Percentiles rank a stretch among this genome's conserved stretches.
Evolutionary conservation across 2,113 vertebrate species (phyloP).

Genomic region (Diphyllodes magnificus): DNA sequence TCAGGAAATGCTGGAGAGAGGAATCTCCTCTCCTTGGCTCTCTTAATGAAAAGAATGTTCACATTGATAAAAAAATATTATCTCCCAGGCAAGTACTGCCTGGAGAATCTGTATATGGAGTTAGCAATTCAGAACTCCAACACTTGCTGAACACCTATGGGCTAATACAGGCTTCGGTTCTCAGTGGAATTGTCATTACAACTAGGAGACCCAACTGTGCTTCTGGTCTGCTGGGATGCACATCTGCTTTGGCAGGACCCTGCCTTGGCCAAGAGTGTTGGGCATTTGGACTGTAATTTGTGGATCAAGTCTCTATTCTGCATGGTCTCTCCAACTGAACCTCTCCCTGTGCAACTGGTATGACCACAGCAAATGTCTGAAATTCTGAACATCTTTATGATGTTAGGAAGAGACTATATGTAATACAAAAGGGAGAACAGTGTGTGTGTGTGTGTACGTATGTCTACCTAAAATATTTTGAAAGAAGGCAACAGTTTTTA

Average conservation of each 20-base stretch:
- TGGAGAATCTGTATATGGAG: not conserved
- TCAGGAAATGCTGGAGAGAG: not conserved
- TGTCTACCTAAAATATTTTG: not conserved
- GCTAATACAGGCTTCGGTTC: not conserved
- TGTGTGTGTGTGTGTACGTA: fast-evolving
- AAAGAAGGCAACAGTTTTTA: not conserved
- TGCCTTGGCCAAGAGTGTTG: not conserved
- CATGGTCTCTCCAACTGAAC: not conserved
- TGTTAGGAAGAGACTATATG: not conserved
- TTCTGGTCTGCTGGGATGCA: not conserved
- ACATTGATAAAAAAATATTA: not conserved
- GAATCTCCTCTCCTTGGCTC: not conserved
- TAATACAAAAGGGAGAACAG: not conserved
- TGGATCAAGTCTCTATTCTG: not conserved
- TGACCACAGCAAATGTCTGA: not conserved
- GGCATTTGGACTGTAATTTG: not conserved
- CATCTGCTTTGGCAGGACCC: not conserved
- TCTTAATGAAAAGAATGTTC: not conserved
- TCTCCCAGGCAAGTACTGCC: not conserved
- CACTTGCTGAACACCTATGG: not conserved
- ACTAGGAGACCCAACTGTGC: not conserved
- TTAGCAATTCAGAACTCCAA: not conserved
- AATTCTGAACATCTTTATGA: not conserved
- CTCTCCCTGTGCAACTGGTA: not conserved
- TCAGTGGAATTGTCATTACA: not conserved